phyloP scores from a whole-genome alignment of 2,888 invertebrate genomes.

The Azorinus chamasolen region DNA sequence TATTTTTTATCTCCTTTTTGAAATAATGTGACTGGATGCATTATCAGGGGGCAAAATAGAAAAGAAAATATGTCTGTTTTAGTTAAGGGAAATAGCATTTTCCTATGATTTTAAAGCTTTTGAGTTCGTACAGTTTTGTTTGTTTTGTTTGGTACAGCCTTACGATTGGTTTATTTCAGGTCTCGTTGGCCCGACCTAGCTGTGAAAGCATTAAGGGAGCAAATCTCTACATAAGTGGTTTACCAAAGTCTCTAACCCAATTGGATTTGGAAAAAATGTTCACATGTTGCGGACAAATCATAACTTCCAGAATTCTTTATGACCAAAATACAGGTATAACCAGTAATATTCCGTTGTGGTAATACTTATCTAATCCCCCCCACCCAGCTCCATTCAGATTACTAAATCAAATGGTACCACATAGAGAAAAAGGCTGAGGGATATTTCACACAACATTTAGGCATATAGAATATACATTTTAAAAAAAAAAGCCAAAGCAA shows the following conservation, averaged over 20 bases:
- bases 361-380: constrained; percentile 8
- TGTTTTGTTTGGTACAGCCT: constrained; percentile 73
- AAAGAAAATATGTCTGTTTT: no score
- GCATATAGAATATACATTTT: no score
- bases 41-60: no score
- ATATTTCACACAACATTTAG: background rate
- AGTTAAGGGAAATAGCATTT: background rate
- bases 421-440: constrained; percentile 1
- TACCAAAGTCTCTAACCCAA: constrained; percentile 86
- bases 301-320: constrained; percentile 87
- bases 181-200: constrained; percentile 87
- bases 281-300: constrained; percentile 86
- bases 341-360: constrained; percentile 2
- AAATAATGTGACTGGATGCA: no score
- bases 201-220: constrained; percentile 87
- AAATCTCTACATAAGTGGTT: constrained; percentile 87
- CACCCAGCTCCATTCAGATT: constrained; percentile 6
- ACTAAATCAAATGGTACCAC: background rate
- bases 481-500: background rate
- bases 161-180: constrained; percentile 85
- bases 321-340: constrained; percentile 86
- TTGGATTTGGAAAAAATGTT: constrained; percentile 87
- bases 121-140: constrained; percentile 47
- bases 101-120: constrained; percentile 3
- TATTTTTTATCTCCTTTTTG: no score